Base-by-base conservation (phyloP, 35 echinoderm and acorn worm genomes). In the Ptychodera flava region DNA sequence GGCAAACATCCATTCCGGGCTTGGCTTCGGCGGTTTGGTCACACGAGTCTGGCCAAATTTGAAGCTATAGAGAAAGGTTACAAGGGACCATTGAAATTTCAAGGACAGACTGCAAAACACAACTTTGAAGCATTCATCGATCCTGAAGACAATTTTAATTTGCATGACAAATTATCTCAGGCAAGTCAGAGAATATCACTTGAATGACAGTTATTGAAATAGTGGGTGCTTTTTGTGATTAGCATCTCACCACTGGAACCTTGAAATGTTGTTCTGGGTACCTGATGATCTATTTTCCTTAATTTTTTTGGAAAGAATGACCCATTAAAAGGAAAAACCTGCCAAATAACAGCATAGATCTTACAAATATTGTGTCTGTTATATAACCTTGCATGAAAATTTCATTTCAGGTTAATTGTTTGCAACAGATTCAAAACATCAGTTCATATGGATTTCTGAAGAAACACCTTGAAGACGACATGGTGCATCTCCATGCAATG, bases 391-490 rank as follows among this genome's bases (percentile, higher is more conserved):
- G n/a, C n/a, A 12, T 22, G 22, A 12, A 12, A 12, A 36, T 36
- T 37, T 37, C n/a, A 10, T 36, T 36, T 36, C 31, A 83, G 82
- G 82, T 83, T 1, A 83, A 83, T 36, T 36, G 33, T 83, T 36
- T 83, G 33, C 82, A 83, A 83, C 82, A 83, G 31, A 29, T 83
- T 35, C 12, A 36, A 16, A 83, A 83, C 37, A 16, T 83, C 2
- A 36, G 33, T 28, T 36, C 82, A 14, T 35, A 83, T 36, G 37
- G 0, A 2, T 1, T 37, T 1, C 34, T 83, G 33, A 36, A 83
- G 37, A n/a, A 10, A 1, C 82, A 36, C 16, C 82, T 83, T 2
- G 16, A 37, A 28, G 28, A 36, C 22, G 34, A 36, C 35, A 34
- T 14, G 28, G 35, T 83, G 2, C 16, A 35, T 36, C 12, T 83